Evolutionary conservation across 2,888 invertebrate species (phyloP), one percentile per base, ranked within the genome.

Genomic region (Resseliella maxima): DNA sequence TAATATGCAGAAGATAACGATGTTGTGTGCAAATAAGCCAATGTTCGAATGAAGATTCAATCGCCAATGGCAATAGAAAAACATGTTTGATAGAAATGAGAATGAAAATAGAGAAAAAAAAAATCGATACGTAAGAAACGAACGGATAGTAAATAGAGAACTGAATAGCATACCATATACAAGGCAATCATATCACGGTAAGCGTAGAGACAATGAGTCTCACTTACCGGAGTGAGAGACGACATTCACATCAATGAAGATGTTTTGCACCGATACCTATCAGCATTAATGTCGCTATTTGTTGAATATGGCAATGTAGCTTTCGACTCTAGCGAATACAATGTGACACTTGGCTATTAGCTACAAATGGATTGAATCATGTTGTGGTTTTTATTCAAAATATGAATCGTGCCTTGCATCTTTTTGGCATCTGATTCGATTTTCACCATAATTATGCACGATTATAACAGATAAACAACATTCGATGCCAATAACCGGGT

Each of bases 21-120:
- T 72, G 31, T 31, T 72, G 72, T 72, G n/a, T 72, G 72, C 35
- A 72, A 72, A 31, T 72, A 72, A 72, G 31, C 31, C 31, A 72
- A 72, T 72, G 31, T 15, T 72, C 31, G n/a, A 72, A 27, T 27
- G 72, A 72, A 72, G 72, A 72, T 31, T n/a, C n/a, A n/a, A n/a
- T n/a, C n/a, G 72, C 72, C 72, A 31, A 15, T 5, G 72, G 72
- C 72, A 5, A 72, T 72, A 35, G 6, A 72, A 15, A 72, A 72
- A 72, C 72, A 15, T 72, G 72, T 72, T 72, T 35, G 31, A 3
- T 8, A 27, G 6, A 72, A 10, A 31, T 3, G 31, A 72, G 72
- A 72, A n/a, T n/a, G n/a, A n/a, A n/a, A n/a, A n/a, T n/a, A n/a
- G n/a, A n/a, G n/a, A n/a, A n/a, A n/a, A n/a, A 72, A 72, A 35